Base-by-base conservation (phyloP, 2,888 invertebrate genomes). In the Torymus auratus region DNA sequence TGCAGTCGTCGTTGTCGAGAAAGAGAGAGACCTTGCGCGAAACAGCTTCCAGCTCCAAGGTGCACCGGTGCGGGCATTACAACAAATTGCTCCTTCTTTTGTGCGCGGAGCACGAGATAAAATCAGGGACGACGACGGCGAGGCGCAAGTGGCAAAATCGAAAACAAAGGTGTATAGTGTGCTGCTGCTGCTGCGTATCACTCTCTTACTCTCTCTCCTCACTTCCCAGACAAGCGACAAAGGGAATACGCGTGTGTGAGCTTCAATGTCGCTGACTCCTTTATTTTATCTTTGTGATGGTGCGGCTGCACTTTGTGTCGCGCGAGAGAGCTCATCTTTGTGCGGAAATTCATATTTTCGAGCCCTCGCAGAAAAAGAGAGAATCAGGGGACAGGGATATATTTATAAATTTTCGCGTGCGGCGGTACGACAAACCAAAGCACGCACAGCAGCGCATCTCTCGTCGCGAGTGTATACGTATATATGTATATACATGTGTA, bases 31-130 rank as follows among this genome's bases (percentile, higher is more conserved):
- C 71, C 77, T 78, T 76, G 76, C 20, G 56, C 28, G 28, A 28
- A 28, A 58, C 69, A 76, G 62, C 76, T 76, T 68, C 61, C 75
- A 75, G 50, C 64, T 41, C 75, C 74, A 80, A 71, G 74, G 74
- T 75, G 64, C 75, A 75, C 65, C 70, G 75, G 75, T 79, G 74
- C 56, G 65, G 65, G 41, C 79, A 74, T 68, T 78, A 62, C 68
- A 79, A 74, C 62, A 74, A 79, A 79, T 79, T 72, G 68, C 78
- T 65, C 20, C 52, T n/a, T 41, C 53, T 11, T 41, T 50, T 5
- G 13, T 15, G 28, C 28, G 28, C 3, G 28, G 2, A 28, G 2
- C 5, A 0, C 20, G n/a, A 53, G 69, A 74, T 79, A 69, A 74
- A 58, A 79, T 79, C 79, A 73, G 58, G 73, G 73, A 74, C 72